phyloP scores from a whole-genome alignment of 37 sponge, comb jelly and placozoan genomes.

The Geodia barretti region DNA sequence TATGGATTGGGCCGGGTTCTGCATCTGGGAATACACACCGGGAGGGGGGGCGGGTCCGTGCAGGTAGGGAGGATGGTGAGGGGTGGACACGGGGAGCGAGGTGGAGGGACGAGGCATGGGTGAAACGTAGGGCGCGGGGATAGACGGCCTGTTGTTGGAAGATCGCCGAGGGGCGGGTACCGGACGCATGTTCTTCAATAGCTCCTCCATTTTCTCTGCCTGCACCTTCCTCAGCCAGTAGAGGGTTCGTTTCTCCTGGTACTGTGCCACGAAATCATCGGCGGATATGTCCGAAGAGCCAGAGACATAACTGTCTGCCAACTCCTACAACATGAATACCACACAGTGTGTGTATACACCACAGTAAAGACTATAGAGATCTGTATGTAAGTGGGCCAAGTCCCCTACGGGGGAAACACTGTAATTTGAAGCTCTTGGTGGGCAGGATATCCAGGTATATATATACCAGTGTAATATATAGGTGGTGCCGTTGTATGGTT shows the following conservation, averaged over 20 bases:
- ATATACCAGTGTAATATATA: no score
- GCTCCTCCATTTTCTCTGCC: slow-evolving; percentile 60
- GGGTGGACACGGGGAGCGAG: background rate
- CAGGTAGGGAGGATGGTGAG: background rate
- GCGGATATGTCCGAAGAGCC: slow-evolving; percentile 13
- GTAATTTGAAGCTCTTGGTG: background rate
- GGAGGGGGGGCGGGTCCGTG: background rate
- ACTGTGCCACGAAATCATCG: slow-evolving; percentile 46
- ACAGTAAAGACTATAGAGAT: no score
- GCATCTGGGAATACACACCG: no score
- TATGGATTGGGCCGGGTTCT: background rate
- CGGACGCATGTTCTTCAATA: slow-evolving; percentile 25
- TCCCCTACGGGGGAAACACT: no score
- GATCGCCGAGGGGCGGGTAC: slow-evolving; percentile 11
- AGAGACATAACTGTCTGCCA: slow-evolving; percentile 37
- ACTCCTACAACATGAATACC: slow-evolving; percentile 8
- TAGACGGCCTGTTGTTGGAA: background rate
- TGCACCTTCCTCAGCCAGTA: slow-evolving; percentile 78
- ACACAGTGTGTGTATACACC: no score
- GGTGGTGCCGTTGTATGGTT: no score
- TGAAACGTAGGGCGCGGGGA: background rate
- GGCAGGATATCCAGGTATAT: background rate
- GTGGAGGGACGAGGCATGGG: background rate
- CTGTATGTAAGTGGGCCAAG: no score
- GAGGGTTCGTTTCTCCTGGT: slow-evolving; percentile 22